Base-by-base conservation (phyloP, 2,113 vertebrate genomes). In the Triplophysa tibetana region DNA sequence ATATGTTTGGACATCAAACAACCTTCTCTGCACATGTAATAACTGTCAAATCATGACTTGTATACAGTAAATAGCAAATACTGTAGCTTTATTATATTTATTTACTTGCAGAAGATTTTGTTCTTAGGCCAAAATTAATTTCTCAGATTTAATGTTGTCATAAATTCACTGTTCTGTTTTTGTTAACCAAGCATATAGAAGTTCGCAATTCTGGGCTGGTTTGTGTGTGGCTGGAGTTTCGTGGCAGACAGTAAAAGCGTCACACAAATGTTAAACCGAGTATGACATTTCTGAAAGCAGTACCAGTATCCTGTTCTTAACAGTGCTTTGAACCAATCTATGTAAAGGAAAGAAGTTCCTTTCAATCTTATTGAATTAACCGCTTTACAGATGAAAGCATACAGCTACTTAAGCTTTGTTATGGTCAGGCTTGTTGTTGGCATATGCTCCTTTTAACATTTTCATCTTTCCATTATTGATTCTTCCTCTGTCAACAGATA, bases 21-120 rank as follows among this genome's bases (percentile, higher is more conserved):
- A 54, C 19, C 26, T 58, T 70, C 14, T 45, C 48, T 26, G 21
- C 58, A 1, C 76, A 68, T 50, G n/a, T 63, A 23, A 16, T 48
- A 77, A 41, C 67, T 38, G 45, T 82, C n/a, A 65, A 82, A 88
- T 85, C 87, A 88, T 85, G 83, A 69, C 72, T 79, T 73, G 11
- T 81, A 64, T 82, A 84, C 85, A 84, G 81, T 81, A 84, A 48
- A 75, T 84, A 82, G 70, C 81, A 64, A 75, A 45, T 81, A 81
- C 82, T 85, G 76, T 84, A 80, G 73, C 72, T 61, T 80, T 26
- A 60, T 61, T 45, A 41, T 83, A 80, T 82, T 84, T 81, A 80
- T 81, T 79, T 75, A 14, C 70, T 80, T 38, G 8, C 63, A 45
- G 19, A 70, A 62, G 29, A 41, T 69, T 67, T 29, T 26, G 33